A percentile compares a stretch with the other conserved stretches of the same genome.
Conservation (phyloP, 2,888 invertebrate genomes). For the Eucriotettix oculatus region DNA sequence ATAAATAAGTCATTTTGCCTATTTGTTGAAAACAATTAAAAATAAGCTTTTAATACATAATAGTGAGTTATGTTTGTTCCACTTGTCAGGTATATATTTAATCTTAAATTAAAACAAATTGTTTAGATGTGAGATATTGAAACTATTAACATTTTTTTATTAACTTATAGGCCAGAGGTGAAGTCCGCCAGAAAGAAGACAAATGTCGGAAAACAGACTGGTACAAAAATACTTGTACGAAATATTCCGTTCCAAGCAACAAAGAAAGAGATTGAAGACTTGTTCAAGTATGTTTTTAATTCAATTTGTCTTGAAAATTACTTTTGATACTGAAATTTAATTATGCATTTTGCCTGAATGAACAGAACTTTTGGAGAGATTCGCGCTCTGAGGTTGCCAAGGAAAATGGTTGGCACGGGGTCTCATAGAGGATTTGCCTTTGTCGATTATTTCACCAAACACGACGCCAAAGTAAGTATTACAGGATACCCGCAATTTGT, state of each 20-base stretch:
- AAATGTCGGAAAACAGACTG: slow-evolving; percentile 29
- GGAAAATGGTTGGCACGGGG: slow-evolving; percentile 64
- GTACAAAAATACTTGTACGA: slow-evolving; percentile 75
- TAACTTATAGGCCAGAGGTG: slow-evolving; percentile 39
- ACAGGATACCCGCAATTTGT: no score
- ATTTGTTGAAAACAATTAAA: not conserved
- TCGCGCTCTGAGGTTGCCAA: slow-evolving; percentile 76
- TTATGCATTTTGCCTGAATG: no score
- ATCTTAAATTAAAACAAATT: no score
- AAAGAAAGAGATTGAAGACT: slow-evolving; percentile 58
- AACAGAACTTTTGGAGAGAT: slow-evolving; percentile 80
- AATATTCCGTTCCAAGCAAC: slow-evolving; percentile 96
- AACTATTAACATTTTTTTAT: no score
- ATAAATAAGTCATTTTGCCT: not conserved
- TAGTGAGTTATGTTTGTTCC: no score
- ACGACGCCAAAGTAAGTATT: slow-evolving; percentile 70
- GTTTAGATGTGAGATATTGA: no score
- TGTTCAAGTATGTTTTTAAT: slow-evolving; percentile 58
- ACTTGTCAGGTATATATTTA: no score
- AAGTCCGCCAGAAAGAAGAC: slow-evolving; percentile 38
- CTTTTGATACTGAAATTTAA: not conserved
- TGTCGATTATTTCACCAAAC: slow-evolving; percentile 75
- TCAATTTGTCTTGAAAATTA: not conserved
- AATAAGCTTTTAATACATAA: no score
- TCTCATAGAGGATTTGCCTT: slow-evolving; percentile 93